A percentile compares a stretch with the other conserved stretches of the same genome.
Conservation (phyloP, 1,140 invertebrate species). For the Limonius californicus region DNA sequence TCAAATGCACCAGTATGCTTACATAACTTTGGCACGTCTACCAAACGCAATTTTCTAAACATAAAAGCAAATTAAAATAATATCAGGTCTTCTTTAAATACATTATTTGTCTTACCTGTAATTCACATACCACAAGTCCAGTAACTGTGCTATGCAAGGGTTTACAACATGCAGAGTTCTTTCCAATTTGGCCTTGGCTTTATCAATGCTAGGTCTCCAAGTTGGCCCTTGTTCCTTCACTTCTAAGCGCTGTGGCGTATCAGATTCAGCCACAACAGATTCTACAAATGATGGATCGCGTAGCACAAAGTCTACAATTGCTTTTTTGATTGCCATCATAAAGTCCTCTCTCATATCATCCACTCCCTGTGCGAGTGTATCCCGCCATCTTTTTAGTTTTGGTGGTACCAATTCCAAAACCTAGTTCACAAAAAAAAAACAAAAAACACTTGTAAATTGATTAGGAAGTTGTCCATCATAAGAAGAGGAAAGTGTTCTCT, state of each 20-base stretch:
- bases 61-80: constrained; percentile 21
- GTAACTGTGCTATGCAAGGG: constrained; percentile 73
- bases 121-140: constrained; percentile 77
- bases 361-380: constrained; percentile 55
- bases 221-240: constrained; percentile 34
- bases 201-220: constrained; percentile 42
- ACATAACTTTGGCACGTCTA: constrained; percentile 53
- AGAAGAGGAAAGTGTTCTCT: too few species aligned
- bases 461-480: too few species aligned
- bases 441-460: too few species aligned
- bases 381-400: constrained; percentile 56
- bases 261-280: constrained; percentile 40
- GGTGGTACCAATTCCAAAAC: constrained; percentile 51
- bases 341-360: constrained; percentile 74
- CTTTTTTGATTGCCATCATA: constrained; percentile 80
- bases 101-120: constrained; percentile 58
- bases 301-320: constrained; percentile 83
- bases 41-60: constrained; percentile 45
- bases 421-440: constrained; percentile 22
- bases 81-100: neutral
- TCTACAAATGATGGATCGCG: constrained; percentile 62
- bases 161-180: constrained; percentile 75
- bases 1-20: constrained; percentile 55
- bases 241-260: constrained; percentile 55
- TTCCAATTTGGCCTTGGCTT: constrained; percentile 50